Base-by-base conservation (phyloP, 2,888 invertebrate genomes). In the Amphipoea lucens region DNA sequence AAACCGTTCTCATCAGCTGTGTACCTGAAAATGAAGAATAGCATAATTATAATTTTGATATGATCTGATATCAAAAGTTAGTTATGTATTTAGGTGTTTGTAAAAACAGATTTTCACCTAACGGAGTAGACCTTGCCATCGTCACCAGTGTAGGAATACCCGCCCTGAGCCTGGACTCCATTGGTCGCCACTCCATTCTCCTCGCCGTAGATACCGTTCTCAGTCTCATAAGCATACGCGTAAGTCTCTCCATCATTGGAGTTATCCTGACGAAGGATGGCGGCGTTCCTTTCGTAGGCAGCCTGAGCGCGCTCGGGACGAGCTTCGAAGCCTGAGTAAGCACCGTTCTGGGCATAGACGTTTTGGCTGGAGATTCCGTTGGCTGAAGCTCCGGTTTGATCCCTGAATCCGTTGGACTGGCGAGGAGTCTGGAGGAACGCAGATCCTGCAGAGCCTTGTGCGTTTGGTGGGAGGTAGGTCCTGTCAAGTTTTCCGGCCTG, bases 1-100 rank as follows among this genome's bases (percentile, higher is more conserved):
- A 96, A 96, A 20, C 96, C 96, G 67, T 97, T 96, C 90, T 96
- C 94, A 72, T 95, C 96, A 85, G 96, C 96, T 11, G 96, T 96
- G 87, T 96, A 97, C 78, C 96, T 96, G 87, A 20, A 84, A 73
- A n/a, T 14, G 5, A 1, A 29, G 1, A n/a, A 42, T 9, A 42
- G 42, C 2, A 40, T 1, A 23, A 17, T 60, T 12, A 17, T 40
- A 40, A 40, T 40, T 40, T 40, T 4, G 5, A 40, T 40, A 4
- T 5, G 40, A 40, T 3, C 40, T 5, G 5, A 40, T 40, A 40
- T 40, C 40, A 40, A 40, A 40, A 40, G 40, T 40, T 40, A 40
- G 4, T 40, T 4, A 40, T 40, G 5, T 40, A 40, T 40, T 0
- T 40, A 5, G 40, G 40, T 40, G 40, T 40, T 40, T 40, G 40